phyloP scores from a whole-genome alignment of 2,797 vertebrate genomes.

The Melanotaenia trifasciata region DNA sequence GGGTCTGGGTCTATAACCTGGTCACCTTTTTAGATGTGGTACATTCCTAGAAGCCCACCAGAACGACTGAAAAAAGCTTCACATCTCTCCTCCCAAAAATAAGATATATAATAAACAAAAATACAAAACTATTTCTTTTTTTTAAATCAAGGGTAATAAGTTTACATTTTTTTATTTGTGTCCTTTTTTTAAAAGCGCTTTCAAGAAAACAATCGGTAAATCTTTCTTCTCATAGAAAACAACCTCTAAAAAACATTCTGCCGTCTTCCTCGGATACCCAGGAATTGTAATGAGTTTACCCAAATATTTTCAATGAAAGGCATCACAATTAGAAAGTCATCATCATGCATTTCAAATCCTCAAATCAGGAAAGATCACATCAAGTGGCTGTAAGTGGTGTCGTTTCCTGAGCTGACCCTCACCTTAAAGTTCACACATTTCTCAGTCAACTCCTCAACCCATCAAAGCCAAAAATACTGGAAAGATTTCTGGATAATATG shows the following conservation, averaged over 20 bases:
- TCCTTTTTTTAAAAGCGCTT: conserved; percentile 60
- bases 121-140: conserved; percentile 55
- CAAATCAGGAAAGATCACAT: conserved; percentile 33
- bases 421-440: conserved; percentile 8
- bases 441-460: conserved; percentile 11
- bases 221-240: conserved; percentile 82
- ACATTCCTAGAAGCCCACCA: conserved; percentile 71
- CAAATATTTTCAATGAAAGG: conserved; percentile 60
- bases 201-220: conserved; percentile 75
- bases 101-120: conserved; percentile 38
- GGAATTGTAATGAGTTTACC: conserved; percentile 59
- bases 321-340: conserved; percentile 54
- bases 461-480: conserved; percentile 49
- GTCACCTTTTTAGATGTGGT: conserved; percentile 46
- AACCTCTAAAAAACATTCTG: conserved; percentile 82
- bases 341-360: conserved; percentile 30
- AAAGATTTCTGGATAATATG: conserved; percentile 69
- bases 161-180: conserved; percentile 61
- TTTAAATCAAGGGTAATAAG: conserved; percentile 44
- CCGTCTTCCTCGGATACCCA: conserved; percentile 73
- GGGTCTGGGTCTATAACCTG: conserved; percentile 24
- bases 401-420: conserved; percentile 42
- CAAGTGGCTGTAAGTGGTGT: not conserved
- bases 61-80: conserved; percentile 73
- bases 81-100: conserved; percentile 50